Base-by-base conservation (phyloP, 2,888 invertebrate genomes). In the Polylopha cassiicola region DNA sequence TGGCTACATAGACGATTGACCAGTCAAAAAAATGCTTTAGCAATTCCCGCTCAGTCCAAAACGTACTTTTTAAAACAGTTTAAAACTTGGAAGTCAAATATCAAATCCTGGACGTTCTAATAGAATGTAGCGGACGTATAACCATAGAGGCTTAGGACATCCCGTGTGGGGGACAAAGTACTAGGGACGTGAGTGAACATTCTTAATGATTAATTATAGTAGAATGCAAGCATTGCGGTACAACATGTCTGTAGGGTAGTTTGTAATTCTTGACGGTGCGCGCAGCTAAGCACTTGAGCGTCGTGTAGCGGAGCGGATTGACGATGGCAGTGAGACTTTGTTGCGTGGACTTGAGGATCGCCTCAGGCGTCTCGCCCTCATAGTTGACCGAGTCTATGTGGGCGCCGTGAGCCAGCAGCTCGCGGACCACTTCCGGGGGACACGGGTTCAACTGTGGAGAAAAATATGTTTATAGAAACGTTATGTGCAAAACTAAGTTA, bases 231-330 rank as follows among this genome's bases (percentile, higher is more conserved):
- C 87, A 85, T 36, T 73, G 73, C 1, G 89, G 89, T 14, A 89
- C 81, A 3, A 76, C 71, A 38, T 87, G 86, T 38, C 85, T 79
- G 71, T 91, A 92, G 1, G 89, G 89, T 39, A 92, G 89, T 52
- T 87, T 81, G 71, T 91, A 89, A 70, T 89, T 89, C 65, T 89
- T 90, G 38, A 98, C 91, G 3, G 91, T 91, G 50, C 92, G 88
- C 6, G 97, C 95, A 7, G 97, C 94, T 43, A 95, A 88, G 72
- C 97, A 98, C 61, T 93, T 91, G 51, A 98, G 88, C 43, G 91
- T 90, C 27, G 93, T 92, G 73, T 93, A 93, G 49, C 90, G 89
- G 29, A 95, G 85, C 4, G 92, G 92, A 76, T 93, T 93, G 26
- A 94, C 89, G 48, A 92, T 86, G 55, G 91, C 81, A 49, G 88